These are phyloP conservation scores for Ploceus nigricollis DNA, from an alignment of 2,113 vertebrate genomes.

Conservation along the genomic window DNA sequence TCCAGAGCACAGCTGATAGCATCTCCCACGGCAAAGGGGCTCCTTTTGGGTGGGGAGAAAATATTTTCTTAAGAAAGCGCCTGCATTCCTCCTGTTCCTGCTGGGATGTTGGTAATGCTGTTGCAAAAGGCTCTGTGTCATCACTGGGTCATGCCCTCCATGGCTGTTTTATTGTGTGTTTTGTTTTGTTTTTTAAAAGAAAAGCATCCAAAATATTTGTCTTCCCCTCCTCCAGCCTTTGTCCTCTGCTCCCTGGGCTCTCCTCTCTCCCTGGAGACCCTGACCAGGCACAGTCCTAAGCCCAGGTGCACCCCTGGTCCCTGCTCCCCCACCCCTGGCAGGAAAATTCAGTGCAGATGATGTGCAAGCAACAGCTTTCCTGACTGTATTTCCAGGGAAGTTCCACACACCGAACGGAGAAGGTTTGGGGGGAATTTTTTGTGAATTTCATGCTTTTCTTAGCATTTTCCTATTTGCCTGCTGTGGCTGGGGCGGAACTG, in stretches of 20 bases:
- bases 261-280: background rate
- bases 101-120: background rate
- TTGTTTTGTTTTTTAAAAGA: background rate
- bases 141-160: background rate
- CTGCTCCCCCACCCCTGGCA: fast-evolving
- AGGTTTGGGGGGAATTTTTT: fast-evolving
- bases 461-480: background rate
- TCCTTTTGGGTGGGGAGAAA: background rate
- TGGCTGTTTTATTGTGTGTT: background rate
- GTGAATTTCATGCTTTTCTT: background rate
- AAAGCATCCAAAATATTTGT: background rate
- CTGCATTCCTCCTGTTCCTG: slow-evolving; percentile 8
- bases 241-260: background rate
- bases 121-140: background rate
- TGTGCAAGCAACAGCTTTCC: background rate
- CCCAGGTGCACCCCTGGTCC: background rate
- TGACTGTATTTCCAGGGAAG: background rate
- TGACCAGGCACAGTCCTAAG: background rate
- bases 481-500: fast-evolving
- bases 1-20: slow-evolving; percentile 2
- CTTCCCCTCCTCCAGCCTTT: background rate
- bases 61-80: background rate
- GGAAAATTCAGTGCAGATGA: background rate
- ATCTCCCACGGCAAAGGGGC: background rate
- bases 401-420: fast-evolving